Evolutionary conservation across 2,888 invertebrate genomes (phyloP), one percentile per base, ranked within the genome.

Genomic region (Cataglyphis albicans): DNA sequence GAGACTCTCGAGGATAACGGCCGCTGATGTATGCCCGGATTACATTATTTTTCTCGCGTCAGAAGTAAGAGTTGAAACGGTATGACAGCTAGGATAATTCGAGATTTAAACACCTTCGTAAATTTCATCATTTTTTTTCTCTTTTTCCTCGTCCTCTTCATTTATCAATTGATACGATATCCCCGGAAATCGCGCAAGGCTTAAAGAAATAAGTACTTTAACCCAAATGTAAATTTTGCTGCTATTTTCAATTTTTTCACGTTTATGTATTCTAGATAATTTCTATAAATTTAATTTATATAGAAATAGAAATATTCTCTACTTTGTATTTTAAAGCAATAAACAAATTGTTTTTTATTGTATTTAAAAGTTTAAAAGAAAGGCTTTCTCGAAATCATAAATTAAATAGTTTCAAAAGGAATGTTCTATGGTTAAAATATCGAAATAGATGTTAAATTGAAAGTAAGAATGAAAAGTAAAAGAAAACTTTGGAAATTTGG

Each of bases 1-100:
- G 78, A 68, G 70, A 70, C 78, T 68, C 68, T 68, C 15, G 57
- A 44, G 70, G 78, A 78, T 70, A 78, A 78, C 41, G 52, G 32
- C 32, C 44, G 70, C 44, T 70, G 78, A 78, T 78, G 44, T 78
- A 78, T 78, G 70, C 44, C 12, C 35, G 78, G 78, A 78, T 78
- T 78, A 78, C 70, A 21, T 70, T 78, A 70, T 78, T 78, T 78
- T 78, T 59, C 59, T 32, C 70, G 44, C 3, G 55, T 75, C 15
- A 48, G 12, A 2, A 67, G 67, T n/a, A 21, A 57, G 68, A 41
- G 6, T 41, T 70, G 52, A 59, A 57, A 59, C n/a, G 9, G 21
- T 29, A 68, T 48, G 64, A 74, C 41, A 41, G 41, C 18, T 41
- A 57, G 57, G 59, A 70, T 78, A 59, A 78, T 78, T 67, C 38